Percentiles rank a stretch among this genome's conserved stretches.
Conservation (phyloP, 2,113 vertebrate genomes). For the Myotis lucifugus region DNA sequence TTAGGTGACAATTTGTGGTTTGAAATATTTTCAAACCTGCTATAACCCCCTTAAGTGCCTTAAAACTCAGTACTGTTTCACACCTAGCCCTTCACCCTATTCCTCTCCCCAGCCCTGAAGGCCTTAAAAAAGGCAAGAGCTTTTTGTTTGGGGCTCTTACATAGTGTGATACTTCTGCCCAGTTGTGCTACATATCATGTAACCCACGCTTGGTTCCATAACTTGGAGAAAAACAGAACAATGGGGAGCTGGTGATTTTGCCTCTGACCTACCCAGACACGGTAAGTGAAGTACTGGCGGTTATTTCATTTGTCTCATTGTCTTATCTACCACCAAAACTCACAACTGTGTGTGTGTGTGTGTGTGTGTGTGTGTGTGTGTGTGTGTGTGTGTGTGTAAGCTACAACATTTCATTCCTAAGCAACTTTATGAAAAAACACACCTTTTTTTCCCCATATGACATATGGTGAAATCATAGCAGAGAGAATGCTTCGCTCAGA, state of each 20-base stretch:
- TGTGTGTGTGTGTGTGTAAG: background rate
- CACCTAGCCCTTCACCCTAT: rapidly evolving
- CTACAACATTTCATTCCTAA: background rate
- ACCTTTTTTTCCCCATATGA: background rate
- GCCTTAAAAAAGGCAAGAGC: background rate
- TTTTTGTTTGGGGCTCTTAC: background rate
- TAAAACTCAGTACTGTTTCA: background rate
- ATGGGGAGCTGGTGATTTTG: background rate
- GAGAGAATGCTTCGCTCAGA: background rate
- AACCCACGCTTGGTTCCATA: background rate
- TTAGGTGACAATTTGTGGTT: background rate
- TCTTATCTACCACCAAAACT: background rate
- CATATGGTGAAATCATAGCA: background rate
- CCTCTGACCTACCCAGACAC: background rate
- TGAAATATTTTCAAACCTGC: background rate
- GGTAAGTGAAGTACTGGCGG: background rate
- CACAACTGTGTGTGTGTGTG: background rate
- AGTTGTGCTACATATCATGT: too few species aligned
- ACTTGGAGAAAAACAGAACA: background rate
- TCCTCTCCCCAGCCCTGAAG: background rate
- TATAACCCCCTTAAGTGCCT: too few species aligned
- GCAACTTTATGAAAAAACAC: background rate
- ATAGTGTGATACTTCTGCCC: background rate
- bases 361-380: too few species aligned
- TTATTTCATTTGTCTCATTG: background rate